phyloP scores from a whole-genome alignment of 2,888 invertebrate species.

The Magallana nippona region DNA sequence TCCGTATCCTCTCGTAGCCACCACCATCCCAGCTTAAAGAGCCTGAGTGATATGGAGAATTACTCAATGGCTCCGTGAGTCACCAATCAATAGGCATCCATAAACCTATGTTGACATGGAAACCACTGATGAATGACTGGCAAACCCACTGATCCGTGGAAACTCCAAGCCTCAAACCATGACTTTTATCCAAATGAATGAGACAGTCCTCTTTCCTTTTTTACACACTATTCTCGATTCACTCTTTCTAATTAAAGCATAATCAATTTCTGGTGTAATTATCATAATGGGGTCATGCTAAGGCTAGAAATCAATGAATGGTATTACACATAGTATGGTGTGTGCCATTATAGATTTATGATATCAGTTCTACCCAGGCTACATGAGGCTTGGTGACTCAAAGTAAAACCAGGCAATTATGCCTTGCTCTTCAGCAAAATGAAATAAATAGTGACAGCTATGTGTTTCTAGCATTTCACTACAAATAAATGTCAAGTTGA shows the following conservation, averaged over 20 bases:
- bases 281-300: constrained; percentile 27
- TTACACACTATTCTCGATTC: no score
- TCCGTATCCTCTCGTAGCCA: no score
- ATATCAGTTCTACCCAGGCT: background rate
- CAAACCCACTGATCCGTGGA: background rate
- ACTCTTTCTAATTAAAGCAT: constrained; percentile 5
- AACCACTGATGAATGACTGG: constrained; percentile 19
- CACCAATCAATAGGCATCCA: constrained; percentile 17
- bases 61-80: constrained; percentile 28
- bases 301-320: constrained; percentile 19
- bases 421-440: no score
- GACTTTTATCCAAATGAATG: background rate
- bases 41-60: background rate
- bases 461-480: no score
- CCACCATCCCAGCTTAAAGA: background rate
- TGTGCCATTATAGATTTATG: constrained; percentile 15
- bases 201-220: background rate
- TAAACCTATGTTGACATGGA: constrained; percentile 19
- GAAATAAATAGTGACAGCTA: no score
- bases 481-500: no score
- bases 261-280: constrained; percentile 29
- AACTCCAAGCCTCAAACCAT: background rate
- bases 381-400: background rate
- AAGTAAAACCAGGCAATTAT: background rate
- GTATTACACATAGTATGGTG: background rate